Evolutionary conservation across 2,113 vertebrate genomes (phyloP).

Genomic region (Peromyscus maniculatus): DNA sequence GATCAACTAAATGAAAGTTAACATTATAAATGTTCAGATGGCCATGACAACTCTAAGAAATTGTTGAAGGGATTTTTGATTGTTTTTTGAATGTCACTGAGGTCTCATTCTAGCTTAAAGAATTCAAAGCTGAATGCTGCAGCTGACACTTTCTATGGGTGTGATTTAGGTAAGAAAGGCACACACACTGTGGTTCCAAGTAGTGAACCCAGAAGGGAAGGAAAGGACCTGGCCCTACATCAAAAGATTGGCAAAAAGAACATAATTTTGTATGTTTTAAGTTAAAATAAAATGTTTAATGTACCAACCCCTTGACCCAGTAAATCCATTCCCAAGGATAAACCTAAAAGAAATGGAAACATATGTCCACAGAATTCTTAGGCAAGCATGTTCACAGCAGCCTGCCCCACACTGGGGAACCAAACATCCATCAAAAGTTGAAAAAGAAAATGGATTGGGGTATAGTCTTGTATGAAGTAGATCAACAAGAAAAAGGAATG

Average conservation of each 20-base stretch:
- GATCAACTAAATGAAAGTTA: neutral
- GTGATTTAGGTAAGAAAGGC: slow-evolving; percentile 28
- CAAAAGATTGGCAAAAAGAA: slow-evolving; percentile 64
- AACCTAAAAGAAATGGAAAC: slow-evolving; percentile 73
- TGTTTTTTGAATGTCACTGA: slow-evolving; percentile 5
- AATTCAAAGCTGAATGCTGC: neutral
- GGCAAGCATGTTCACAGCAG: slow-evolving; percentile 37
- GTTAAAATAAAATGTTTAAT: slow-evolving; percentile 78
- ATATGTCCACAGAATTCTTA: slow-evolving; percentile 54
- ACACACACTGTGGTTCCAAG: slow-evolving; percentile 35
- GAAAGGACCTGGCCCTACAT: slow-evolving; percentile 55
- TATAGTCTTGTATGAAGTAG: neutral
- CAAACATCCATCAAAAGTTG: neutral
- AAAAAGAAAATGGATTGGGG: neutral
- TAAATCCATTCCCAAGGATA: slow-evolving; percentile 67
- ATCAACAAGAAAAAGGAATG: neutral
- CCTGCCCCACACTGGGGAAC: neutral
- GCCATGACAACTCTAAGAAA: neutral
- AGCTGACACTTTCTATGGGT: neutral
- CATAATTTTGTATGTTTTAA: slow-evolving; percentile 65
- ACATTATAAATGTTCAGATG: neutral
- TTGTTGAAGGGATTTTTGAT: neutral
- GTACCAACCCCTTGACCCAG: slow-evolving; percentile 67
- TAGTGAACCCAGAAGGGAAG: slow-evolving; percentile 4
- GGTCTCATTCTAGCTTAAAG: slow-evolving; percentile 20